Evolutionary conservation across 2,797 vertebrate genomes (phyloP).

Genomic region (Siniperca obscura): DNA sequence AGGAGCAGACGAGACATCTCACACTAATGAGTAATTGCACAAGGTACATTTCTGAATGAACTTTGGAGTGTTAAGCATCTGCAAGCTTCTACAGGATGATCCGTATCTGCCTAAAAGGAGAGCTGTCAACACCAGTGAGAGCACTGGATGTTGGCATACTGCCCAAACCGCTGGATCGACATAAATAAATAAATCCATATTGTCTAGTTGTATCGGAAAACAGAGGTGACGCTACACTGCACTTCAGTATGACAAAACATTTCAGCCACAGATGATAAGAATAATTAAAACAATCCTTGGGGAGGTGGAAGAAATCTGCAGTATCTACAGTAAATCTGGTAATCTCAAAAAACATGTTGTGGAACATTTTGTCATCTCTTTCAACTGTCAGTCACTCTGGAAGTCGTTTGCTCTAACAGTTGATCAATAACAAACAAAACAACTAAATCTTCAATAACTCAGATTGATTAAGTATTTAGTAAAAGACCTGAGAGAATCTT

Average conservation of each 20-base stretch:
- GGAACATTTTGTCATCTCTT: background rate
- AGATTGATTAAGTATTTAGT: background rate
- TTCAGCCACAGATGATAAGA: background rate
- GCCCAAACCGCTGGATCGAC: background rate
- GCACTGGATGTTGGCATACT: background rate
- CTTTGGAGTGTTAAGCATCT: background rate
- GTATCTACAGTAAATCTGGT: no score
- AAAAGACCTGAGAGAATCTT: background rate
- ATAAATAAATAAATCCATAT: background rate
- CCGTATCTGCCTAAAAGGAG: background rate
- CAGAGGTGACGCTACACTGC: background rate
- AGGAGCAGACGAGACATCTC: background rate
- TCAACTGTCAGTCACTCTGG: background rate
- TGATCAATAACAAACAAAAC: background rate
- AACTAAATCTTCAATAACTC: background rate
- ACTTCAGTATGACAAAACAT: background rate
- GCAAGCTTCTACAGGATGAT: background rate
- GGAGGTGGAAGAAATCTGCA: background rate
- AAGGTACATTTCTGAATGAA: background rate
- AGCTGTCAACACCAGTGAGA: background rate
- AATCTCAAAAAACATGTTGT: background rate
- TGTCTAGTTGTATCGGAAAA: background rate
- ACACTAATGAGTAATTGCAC: constrained; percentile 26
- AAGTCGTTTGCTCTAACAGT: background rate
- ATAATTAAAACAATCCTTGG: background rate